Evolutionary conservation across 2,888 invertebrate genomes (phyloP).

Genomic region (Entomobrya multifasciata): DNA sequence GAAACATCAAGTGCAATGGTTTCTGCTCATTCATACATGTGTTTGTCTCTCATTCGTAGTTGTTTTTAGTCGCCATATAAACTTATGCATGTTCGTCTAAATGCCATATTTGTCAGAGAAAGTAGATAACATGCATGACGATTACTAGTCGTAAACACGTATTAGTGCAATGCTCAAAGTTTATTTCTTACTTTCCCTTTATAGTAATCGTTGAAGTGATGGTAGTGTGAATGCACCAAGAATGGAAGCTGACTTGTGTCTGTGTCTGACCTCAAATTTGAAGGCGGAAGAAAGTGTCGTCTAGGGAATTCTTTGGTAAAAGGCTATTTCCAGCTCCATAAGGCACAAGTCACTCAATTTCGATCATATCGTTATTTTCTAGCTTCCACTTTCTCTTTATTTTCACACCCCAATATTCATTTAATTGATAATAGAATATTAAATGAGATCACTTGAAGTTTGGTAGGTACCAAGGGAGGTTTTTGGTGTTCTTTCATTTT

Average conservation of each 20-base stretch:
- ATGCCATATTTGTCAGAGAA: too few relatives aligned
- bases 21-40: too few relatives aligned
- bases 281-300: slow-evolving; percentile 51
- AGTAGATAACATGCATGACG: slow-evolving; percentile 17
- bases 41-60: too few relatives aligned
- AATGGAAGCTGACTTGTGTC: background rate
- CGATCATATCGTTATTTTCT: slow-evolving; percentile 71
- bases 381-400: slow-evolving; percentile 16
- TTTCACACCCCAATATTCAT: slow-evolving; percentile 70
- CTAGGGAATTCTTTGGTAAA: slow-evolving; percentile 51
- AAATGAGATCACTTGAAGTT: slow-evolving; percentile 71
- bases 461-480: too few relatives aligned
- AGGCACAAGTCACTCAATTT: slow-evolving; percentile 60
- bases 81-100: too few relatives aligned
- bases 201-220: too few relatives aligned
- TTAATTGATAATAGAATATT: slow-evolving; percentile 75
- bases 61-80: too few relatives aligned
- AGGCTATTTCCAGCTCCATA: slow-evolving; percentile 45
- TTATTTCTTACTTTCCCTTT: background rate
- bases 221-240: too few relatives aligned
- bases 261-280: slow-evolving; percentile 49
- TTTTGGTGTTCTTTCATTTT: too few relatives aligned
- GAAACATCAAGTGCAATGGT: too few relatives aligned
- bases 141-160: slow-evolving; percentile 18
- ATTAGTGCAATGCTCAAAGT: background rate